Evolutionary conservation across 1,140 invertebrate species (phyloP).

Genomic region (Ericerus pela): DNA sequence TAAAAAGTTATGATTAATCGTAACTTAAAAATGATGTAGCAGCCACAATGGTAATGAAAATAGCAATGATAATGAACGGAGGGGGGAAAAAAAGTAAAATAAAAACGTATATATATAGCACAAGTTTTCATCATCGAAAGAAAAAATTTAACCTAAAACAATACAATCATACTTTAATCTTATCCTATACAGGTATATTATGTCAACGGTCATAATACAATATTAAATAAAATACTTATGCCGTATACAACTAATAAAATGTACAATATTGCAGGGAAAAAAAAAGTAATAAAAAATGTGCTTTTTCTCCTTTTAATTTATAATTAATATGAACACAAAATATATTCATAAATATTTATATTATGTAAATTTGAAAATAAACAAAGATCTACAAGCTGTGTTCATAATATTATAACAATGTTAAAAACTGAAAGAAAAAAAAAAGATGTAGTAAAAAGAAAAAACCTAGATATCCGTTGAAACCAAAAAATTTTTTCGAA

Average conservation of each 20-base stretch:
- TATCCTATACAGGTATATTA: not conserved
- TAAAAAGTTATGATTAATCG: not conserved
- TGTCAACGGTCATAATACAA: not conserved
- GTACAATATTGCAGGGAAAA: not conserved
- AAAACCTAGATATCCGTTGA: too few species aligned
- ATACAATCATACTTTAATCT: not conserved
- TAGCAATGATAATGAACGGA: conserved; percentile 9
- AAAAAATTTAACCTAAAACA: conserved; percentile 4
- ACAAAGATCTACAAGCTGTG: too few species aligned
- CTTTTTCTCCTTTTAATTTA: not conserved
- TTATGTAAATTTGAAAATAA: conserved; percentile 2
- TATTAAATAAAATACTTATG: not conserved
- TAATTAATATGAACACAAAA: not conserved
- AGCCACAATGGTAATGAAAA: conserved; percentile 8
- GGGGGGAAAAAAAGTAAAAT: too few species aligned
- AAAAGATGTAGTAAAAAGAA: too few species aligned
- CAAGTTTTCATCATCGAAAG: not conserved
- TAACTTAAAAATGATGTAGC: not conserved
- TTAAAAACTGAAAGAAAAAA: too few species aligned
- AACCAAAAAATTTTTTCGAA: too few species aligned
- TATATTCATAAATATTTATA: conserved; percentile 4
- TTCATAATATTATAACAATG: too few species aligned
- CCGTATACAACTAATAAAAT: not conserved
- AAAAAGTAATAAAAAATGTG: conserved; percentile 3
- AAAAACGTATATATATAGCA: conserved; percentile 4